phyloP scores from a whole-genome alignment of 2,888 invertebrate species.

The Drosophila silvestris region DNA sequence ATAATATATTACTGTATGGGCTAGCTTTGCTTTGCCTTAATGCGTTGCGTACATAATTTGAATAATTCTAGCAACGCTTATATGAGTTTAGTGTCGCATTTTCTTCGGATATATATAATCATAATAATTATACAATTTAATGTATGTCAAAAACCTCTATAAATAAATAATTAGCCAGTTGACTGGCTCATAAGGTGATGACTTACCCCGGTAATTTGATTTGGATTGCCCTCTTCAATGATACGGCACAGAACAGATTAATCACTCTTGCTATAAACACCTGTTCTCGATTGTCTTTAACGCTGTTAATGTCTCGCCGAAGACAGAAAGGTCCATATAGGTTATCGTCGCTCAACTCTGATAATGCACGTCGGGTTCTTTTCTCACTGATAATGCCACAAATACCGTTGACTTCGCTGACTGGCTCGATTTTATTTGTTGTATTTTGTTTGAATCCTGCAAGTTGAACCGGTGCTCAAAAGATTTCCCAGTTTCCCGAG shows the following conservation, averaged over 20 bases:
- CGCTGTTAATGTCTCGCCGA: neutral
- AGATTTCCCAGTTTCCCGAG: conserved; percentile 14
- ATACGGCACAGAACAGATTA: neutral
- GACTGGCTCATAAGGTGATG: neutral
- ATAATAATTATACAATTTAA: neutral
- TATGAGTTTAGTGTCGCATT: neutral
- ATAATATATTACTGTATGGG: neutral
- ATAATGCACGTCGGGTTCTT: conserved; percentile 22
- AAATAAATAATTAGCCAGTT: neutral
- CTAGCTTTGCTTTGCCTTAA: neutral
- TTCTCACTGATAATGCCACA: conserved; percentile 31
- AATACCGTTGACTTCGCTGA: conserved; percentile 10
- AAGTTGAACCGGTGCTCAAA: conserved; percentile 5
- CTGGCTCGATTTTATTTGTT: conserved; percentile 4
- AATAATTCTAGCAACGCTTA: neutral
- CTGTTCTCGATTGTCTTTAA: conserved; percentile 20
- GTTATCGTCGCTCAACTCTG: conserved; percentile 36
- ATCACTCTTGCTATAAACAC: conserved; percentile 2
- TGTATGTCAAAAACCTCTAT: neutral
- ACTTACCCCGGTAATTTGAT: neutral
- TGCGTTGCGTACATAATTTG: neutral
- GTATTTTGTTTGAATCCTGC: conserved; percentile 29
- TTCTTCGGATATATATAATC: neutral
- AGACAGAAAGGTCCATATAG: conserved; percentile 36
- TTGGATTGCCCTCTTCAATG: neutral